Evolutionary conservation across 2,797 vertebrate species (phyloP), one percentile per base, ranked within the genome.

Genomic region (Hippocampus kuda): DNA sequence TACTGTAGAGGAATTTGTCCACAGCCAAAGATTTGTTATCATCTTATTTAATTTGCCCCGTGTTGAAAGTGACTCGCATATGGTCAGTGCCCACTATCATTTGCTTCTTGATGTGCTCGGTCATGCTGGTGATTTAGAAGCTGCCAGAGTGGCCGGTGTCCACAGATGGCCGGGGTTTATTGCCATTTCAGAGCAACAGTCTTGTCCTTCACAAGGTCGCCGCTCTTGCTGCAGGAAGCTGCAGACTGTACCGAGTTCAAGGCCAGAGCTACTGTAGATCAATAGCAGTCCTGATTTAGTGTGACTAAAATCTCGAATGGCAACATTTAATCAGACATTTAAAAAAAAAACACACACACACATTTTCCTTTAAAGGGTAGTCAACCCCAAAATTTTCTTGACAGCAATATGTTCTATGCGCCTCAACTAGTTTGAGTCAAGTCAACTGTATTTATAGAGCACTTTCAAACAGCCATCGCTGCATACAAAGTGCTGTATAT

Each of bases 171-270:
- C 67, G 68, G 72, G 72, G 82, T 78, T 79, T 83, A 79, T 79
- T 79, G 77, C 75, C 1, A 26, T 44, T 72, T 83, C 81, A 68
- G 84, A 87, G 88, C 51, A 65, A 75, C 59, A 27, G 48, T 59
- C 30, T 65, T 80, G 79, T 61, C 83, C 83, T 87, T 85, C 77
- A 72, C 84, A 91, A 90, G 87, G 87, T 90, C 78, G 88, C 77
- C 76, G 75, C 72, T 66, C 66, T 68, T 1, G n/a, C 75, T 67
- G 75, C 26, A 65, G 71, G 75, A 38, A 65, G 65, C 69, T 69
- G 69, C 51, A 66, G 78, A 54, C 57, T 24, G 18, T 18, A 73
- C 60, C 34, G 67, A 49, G 54, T 68, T 70, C 60, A 67, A 71
- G 53, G 70, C n/a, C 42, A 68, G 68, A 65, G n/a, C 38, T 18